phyloP scores from a whole-genome alignment of 2,888 invertebrate species.

The Steinernema scapterisci region DNA sequence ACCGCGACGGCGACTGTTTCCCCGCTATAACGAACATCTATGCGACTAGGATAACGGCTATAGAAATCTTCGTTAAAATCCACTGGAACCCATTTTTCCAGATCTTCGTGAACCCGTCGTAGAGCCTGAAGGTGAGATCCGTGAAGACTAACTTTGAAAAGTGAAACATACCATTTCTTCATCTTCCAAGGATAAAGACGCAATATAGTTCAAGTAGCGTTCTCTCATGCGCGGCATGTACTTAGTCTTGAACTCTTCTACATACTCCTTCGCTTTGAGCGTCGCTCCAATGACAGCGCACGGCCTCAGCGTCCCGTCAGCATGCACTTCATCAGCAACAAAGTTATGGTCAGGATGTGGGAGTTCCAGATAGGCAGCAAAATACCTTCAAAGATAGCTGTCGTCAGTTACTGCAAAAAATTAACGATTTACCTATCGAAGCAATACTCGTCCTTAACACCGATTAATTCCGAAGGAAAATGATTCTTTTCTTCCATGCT shows the following conservation, averaged over 20 bases:
- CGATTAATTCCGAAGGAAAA: not conserved
- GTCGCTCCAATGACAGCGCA: conserved; percentile 28
- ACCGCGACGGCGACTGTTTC: conserved; percentile 53
- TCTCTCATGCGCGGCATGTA: conserved; percentile 31
- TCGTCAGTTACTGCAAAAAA: not conserved
- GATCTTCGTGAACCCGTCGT: conserved; percentile 20
- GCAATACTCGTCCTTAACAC: conserved; percentile 15
- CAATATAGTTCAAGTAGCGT: conserved; percentile 27
- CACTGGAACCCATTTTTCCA: conserved; percentile 45
- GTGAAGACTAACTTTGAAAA: too few species aligned
- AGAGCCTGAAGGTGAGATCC: not conserved
- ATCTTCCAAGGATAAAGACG: not conserved
- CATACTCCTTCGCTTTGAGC: conserved; percentile 11
- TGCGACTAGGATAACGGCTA: conserved; percentile 49
- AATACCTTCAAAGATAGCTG: not conserved
- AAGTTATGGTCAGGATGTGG: not conserved
- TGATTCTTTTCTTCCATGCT: conserved; percentile 6
- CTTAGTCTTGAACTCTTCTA: conserved; percentile 23
- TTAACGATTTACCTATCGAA: not conserved
- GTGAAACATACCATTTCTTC: not conserved
- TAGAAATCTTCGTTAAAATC: conserved; percentile 48
- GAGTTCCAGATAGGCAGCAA: not conserved
- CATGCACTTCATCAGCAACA: conserved; percentile 8
- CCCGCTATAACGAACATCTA: conserved; percentile 53
- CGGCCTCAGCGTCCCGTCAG: not conserved